Evolutionary conservation across 64 coral and sea anemone species (phyloP).

Genomic region (Cladopsammia gracilis): DNA sequence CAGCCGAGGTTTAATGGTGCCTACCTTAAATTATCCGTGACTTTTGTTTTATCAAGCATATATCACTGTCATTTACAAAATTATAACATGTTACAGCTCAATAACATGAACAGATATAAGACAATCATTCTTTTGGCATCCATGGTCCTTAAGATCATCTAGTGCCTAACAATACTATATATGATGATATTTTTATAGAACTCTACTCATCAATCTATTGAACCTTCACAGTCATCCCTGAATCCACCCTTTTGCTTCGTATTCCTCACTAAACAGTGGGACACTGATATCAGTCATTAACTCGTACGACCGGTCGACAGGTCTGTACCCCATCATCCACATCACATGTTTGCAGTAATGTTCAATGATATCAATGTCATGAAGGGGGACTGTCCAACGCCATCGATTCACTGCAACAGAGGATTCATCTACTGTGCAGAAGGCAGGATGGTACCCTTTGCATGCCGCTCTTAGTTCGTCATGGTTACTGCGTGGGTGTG

Average conservation of each 20-base stretch:
- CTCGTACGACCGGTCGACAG: not conserved
- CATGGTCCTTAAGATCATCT: too few species aligned
- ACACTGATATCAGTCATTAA: not conserved
- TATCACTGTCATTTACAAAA: too few species aligned
- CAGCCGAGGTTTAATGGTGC: too few species aligned
- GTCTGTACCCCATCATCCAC: slow-evolving; percentile 5
- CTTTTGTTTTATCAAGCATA: too few species aligned
- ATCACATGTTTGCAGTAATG: slow-evolving; percentile 37
- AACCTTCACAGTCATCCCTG: too few species aligned
- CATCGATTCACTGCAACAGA: not conserved
- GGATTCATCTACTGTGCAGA: slow-evolving; percentile 12
- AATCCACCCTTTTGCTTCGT: slow-evolving; percentile 18
- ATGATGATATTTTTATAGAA: too few species aligned
- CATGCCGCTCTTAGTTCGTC: not conserved
- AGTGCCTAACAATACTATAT: too few species aligned
- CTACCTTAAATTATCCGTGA: too few species aligned
- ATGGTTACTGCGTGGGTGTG: not conserved
- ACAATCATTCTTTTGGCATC: too few species aligned
- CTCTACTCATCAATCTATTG: too few species aligned
- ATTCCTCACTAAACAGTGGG: slow-evolving; percentile 13
- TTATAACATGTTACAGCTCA: too few species aligned
- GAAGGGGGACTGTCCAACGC: not conserved
- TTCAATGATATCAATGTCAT: slow-evolving; percentile 30
- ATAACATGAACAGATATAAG: too few species aligned
- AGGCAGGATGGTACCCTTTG: not conserved